These are phyloP conservation scores for Caenorhabditis doughertyi DNA, from an alignment of 2,888 invertebrate genomes.

Conservation along the genomic window DNA sequence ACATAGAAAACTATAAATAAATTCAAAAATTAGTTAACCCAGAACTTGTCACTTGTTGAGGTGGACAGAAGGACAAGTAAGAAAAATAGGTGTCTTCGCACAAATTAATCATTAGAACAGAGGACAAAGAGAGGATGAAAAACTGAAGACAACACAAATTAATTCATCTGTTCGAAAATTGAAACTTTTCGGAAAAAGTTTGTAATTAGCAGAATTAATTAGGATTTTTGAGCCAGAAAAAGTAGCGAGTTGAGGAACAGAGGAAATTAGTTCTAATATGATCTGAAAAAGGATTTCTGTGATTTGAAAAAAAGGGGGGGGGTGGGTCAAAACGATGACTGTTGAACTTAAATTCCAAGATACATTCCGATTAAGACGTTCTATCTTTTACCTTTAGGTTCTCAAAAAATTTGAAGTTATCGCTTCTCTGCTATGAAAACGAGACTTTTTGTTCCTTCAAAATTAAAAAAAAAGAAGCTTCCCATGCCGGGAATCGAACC, in stretches of 20 bases:
- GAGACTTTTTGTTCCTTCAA: too few species aligned
- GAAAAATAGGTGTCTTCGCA: conserved; percentile 39
- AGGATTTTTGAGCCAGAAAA: too few species aligned
- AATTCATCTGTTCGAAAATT: conserved; percentile 1
- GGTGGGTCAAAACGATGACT: too few species aligned
- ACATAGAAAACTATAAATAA: background rate
- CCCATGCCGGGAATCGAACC: conserved; percentile 79
- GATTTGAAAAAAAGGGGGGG: background rate
- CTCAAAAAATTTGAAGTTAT: too few species aligned
- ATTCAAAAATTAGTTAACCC: background rate
- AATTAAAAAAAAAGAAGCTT: conserved; percentile 59
- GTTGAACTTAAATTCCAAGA: too few species aligned
- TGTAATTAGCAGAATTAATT: background rate
- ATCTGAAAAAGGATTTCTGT: background rate
- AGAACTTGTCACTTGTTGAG: conserved; percentile 2
- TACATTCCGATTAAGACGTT: too few species aligned
- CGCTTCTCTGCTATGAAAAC: too few species aligned
- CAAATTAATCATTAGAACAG: conserved; percentile 43
- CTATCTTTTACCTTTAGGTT: too few species aligned
- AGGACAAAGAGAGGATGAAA: conserved; percentile 29
- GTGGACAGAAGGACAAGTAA: conserved; percentile 12
- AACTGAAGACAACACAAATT: background rate
- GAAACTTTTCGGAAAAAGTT: background rate
- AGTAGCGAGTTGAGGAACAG: too few species aligned
- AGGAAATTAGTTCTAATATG: too few species aligned